Conservation (phyloP, 2,888 invertebrate genomes). For the Seladonia tumulorum region DNA sequence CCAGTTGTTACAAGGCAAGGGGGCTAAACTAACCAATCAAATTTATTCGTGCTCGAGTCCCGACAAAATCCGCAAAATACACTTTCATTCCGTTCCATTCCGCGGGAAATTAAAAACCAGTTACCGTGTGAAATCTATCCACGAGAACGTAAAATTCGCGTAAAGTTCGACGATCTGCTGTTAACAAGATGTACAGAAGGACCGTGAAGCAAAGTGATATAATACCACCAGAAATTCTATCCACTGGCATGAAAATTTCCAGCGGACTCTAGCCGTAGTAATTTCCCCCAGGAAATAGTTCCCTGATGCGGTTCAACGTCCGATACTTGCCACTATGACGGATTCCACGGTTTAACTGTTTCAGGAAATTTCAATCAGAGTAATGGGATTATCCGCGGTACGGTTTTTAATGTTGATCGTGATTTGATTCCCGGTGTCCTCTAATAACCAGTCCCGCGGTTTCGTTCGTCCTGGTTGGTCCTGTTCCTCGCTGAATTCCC, state of each 20-base stretch:
- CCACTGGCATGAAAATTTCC: not conserved
- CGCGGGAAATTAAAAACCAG: not conserved
- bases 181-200: not conserved
- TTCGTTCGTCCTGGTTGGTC: too few relatives aligned
- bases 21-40: not conserved
- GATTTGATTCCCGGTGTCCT: too few relatives aligned
- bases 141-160: not conserved
- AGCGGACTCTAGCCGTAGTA: not conserved
- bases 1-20: not conserved
- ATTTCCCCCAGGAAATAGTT: not conserved
- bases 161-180: not conserved
- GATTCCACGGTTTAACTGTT: not conserved
- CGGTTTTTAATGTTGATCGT: not conserved
- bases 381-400: not conserved
- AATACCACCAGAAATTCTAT: not conserved
- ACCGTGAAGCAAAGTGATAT: not conserved
- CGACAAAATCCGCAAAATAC: not conserved
- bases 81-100: not conserved
- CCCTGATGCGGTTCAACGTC: slow-evolving; percentile 5
- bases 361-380: not conserved
- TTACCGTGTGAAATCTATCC: not conserved
- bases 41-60: not conserved
- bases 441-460: not conserved
- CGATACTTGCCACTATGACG: not conserved
- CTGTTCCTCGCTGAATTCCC: not conserved